Evolutionary conservation across 2,888 invertebrate species (phyloP).

Genomic region (Mayetiola destructor): DNA sequence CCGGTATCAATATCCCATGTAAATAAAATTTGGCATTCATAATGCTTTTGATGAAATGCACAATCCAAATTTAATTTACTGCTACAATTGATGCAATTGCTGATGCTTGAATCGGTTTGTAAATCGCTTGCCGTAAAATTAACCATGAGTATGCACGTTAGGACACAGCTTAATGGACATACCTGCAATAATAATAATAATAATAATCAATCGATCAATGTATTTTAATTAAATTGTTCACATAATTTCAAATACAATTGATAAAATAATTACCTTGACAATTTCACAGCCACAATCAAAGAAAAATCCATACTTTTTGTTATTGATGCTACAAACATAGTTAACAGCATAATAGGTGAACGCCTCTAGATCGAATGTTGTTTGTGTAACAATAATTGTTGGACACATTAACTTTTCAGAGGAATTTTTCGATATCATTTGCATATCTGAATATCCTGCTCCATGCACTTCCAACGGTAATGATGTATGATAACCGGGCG

Average conservation of each 20-base stretch:
- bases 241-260: neutral
- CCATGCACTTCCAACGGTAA: slow-evolving; percentile 35
- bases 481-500: slow-evolving; percentile 35
- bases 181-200: slow-evolving; percentile 22
- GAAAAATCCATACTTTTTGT: slow-evolving; percentile 34
- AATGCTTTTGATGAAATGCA: slow-evolving; percentile 31
- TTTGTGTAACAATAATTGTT: slow-evolving; percentile 33
- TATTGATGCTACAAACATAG: slow-evolving; percentile 33
- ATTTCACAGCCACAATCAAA: slow-evolving; percentile 35
- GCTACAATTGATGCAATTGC: slow-evolving; percentile 30
- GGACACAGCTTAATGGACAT: slow-evolving; percentile 30
- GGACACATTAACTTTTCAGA: slow-evolving; percentile 31
- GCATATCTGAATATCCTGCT: slow-evolving; percentile 35
- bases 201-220: neutral
- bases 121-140: slow-evolving; percentile 35
- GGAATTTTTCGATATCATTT: slow-evolving; percentile 35
- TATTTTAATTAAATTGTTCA: neutral
- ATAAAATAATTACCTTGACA: slow-evolving; percentile 25
- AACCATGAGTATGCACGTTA: slow-evolving; percentile 32
- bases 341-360: slow-evolving; percentile 35
- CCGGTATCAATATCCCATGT: slow-evolving; percentile 34
- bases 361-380: slow-evolving; percentile 35
- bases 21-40: slow-evolving; percentile 33
- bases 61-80: slow-evolving; percentile 26
- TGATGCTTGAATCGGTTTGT: slow-evolving; percentile 21